These are phyloP conservation scores for Andrena cerasifolii DNA, from an alignment of 1,140 invertebrate genomes.

Conservation along the genomic window DNA sequence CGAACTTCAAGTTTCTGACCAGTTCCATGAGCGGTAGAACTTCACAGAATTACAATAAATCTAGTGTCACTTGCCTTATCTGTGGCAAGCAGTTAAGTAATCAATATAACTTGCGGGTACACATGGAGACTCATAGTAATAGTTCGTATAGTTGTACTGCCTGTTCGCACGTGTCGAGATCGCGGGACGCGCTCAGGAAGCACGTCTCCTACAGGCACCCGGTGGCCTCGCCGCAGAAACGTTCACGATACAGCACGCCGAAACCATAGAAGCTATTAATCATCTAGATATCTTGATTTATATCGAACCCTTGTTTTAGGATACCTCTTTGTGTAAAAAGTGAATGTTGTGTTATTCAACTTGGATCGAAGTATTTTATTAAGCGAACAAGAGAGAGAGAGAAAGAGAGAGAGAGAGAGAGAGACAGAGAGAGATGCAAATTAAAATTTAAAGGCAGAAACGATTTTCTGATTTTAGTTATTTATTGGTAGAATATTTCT, in stretches of 20 bases:
- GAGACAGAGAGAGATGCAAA: slow-evolving; percentile 5
- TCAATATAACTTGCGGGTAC: slow-evolving; percentile 94
- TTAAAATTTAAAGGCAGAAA: slow-evolving; percentile 16
- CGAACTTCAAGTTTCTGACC: slow-evolving; percentile 76
- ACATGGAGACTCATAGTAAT: slow-evolving; percentile 94
- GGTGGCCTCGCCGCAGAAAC: slow-evolving; percentile 80
- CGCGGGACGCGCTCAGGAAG: slow-evolving; percentile 92
- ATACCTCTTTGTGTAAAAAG: slow-evolving; percentile 18
- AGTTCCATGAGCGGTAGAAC: slow-evolving; percentile 61
- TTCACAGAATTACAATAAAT: slow-evolving; percentile 79
- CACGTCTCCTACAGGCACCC: slow-evolving; percentile 94
- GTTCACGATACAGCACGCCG: slow-evolving; percentile 73
- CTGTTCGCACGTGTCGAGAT: slow-evolving; percentile 92
- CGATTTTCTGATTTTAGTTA: slow-evolving; percentile 28
- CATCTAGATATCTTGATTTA: slow-evolving; percentile 41
- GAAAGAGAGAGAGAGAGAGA: too few relatives aligned
- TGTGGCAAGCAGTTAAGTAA: slow-evolving; percentile 94
- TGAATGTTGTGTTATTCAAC: slow-evolving; percentile 26
- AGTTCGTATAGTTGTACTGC: slow-evolving; percentile 91
- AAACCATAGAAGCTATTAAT: slow-evolving; percentile 64
- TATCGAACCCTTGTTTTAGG: slow-evolving; percentile 34
- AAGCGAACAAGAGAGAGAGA: slow-evolving; percentile 25
- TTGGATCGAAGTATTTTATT: slow-evolving; percentile 1
- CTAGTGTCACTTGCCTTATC: slow-evolving; percentile 89
- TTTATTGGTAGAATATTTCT: slow-evolving; percentile 21